Percentiles rank a stretch among this genome's conserved stretches.
Evolutionary conservation across 2,113 vertebrate species (phyloP).

Genomic region (Thymallus thymallus): DNA sequence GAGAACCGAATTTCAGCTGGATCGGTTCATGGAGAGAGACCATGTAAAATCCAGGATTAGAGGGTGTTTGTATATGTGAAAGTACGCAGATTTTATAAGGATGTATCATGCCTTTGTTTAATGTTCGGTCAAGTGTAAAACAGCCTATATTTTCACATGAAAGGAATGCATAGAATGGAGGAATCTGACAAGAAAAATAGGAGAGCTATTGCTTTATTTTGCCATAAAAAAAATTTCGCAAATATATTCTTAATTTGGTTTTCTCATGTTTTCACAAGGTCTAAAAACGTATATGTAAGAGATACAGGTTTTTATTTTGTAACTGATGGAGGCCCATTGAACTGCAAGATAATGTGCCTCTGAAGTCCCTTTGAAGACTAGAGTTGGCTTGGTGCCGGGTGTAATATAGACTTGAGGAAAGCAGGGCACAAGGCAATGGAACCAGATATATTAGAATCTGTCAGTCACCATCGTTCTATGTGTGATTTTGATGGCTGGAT

Average conservation of each 20-base stretch:
- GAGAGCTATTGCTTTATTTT: background rate
- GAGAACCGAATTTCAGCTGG: conserved; percentile 12
- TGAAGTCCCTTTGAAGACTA: conserved; percentile 18
- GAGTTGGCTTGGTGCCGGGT: conserved; percentile 18
- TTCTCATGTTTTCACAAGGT: conserved; percentile 19
- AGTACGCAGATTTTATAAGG: conserved; percentile 11
- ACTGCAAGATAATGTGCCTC: conserved; percentile 28
- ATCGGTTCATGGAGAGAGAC: background rate
- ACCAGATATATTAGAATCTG: background rate
- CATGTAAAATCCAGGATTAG: background rate
- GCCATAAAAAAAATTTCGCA: conserved; percentile 17
- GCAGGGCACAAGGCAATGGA: conserved; percentile 24
- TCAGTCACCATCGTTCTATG: too few relatives aligned
- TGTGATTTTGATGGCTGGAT: conserved; percentile 13
- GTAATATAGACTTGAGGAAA: conserved; percentile 14
- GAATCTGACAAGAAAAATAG: conserved; percentile 1
- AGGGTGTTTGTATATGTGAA: background rate
- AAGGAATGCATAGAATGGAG: background rate
- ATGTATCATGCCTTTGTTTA: background rate
- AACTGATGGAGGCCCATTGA: conserved; percentile 14
- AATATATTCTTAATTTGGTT: conserved; percentile 17
- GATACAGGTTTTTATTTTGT: conserved; percentile 29
- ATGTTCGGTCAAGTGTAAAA: background rate
- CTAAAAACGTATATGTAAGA: conserved; percentile 15
- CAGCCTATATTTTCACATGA: conserved; percentile 16